Percentiles rank a stretch among this genome's conserved stretches.
phyloP scores from a whole-genome alignment of 2,797 vertebrate species.

The Oceanodroma leucorhoa region DNA sequence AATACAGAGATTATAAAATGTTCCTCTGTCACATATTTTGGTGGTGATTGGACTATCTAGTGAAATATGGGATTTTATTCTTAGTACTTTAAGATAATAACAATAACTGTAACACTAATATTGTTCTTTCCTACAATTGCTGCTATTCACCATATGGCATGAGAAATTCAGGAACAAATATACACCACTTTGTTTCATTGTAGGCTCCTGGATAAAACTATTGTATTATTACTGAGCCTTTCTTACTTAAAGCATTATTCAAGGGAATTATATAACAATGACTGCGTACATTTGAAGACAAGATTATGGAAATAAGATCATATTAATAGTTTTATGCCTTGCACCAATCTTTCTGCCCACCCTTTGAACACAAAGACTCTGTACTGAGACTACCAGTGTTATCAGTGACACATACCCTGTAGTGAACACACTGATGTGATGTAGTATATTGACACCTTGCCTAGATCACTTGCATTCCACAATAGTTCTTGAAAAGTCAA shows the following conservation, averaged over 20 bases:
- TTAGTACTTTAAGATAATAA: conserved; percentile 75
- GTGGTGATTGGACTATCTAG: conserved; percentile 59
- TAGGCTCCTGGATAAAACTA: conserved; percentile 33
- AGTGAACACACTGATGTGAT: background rate
- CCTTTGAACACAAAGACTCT: background rate
- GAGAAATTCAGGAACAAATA: conserved; percentile 61
- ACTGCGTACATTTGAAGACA: conserved; percentile 38
- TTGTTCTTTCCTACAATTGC: conserved; percentile 77
- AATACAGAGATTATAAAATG: conserved; percentile 74
- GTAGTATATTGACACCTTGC: background rate
- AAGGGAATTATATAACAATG: conserved; percentile 51
- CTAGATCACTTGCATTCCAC: background rate
- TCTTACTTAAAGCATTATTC: conserved; percentile 64
- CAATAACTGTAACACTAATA: conserved; percentile 80
- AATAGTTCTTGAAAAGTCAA: background rate
- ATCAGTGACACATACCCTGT: background rate
- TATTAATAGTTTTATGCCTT: conserved; percentile 26
- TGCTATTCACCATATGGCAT: conserved; percentile 69
- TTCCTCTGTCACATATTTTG: conserved; percentile 70
- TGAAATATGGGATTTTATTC: conserved; percentile 76
- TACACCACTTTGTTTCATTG: conserved; percentile 28
- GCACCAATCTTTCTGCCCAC: background rate
- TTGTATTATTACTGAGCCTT: conserved; percentile 29
- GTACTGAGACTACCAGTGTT: background rate
- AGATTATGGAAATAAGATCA: conserved; percentile 35